Conservation (phyloP, 2,888 invertebrate species). For the Eudemis profundana region DNA sequence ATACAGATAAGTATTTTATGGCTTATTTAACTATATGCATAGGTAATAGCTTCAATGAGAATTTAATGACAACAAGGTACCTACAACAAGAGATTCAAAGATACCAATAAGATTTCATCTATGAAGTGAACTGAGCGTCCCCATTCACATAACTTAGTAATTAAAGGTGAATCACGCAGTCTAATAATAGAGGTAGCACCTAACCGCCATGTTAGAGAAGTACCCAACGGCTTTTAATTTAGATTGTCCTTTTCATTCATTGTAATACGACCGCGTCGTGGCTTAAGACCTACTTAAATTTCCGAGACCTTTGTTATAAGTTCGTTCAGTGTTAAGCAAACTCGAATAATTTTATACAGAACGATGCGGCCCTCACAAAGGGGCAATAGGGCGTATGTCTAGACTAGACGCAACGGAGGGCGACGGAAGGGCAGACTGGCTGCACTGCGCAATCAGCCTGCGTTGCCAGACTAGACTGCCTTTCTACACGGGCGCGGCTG, state of each 20-base stretch:
- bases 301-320: conserved; percentile 27
- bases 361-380: conserved; percentile 36
- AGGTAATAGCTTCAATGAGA: too few species aligned
- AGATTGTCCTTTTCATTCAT: conserved; percentile 24
- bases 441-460: conserved; percentile 50
- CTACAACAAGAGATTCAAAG: too few species aligned
- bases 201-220: conserved; percentile 10
- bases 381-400: conserved; percentile 54
- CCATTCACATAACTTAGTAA: background rate
- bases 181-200: background rate
- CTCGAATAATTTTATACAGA: conserved; percentile 37
- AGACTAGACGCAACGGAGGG: conserved; percentile 63
- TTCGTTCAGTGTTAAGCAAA: conserved; percentile 20
- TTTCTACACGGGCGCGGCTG: background rate
- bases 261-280: conserved; percentile 18
- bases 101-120: conserved; percentile 3
- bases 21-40: too few species aligned
- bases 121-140: background rate
- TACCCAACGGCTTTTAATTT: conserved; percentile 2
- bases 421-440: conserved; percentile 69
- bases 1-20: too few species aligned
- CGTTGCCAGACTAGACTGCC: background rate
- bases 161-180: background rate
- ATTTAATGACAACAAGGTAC: too few species aligned
- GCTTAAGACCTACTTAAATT: conserved; percentile 25